Evolutionary conservation across 2,888 invertebrate genomes (phyloP).

Genomic region (Andrena praecox): DNA sequence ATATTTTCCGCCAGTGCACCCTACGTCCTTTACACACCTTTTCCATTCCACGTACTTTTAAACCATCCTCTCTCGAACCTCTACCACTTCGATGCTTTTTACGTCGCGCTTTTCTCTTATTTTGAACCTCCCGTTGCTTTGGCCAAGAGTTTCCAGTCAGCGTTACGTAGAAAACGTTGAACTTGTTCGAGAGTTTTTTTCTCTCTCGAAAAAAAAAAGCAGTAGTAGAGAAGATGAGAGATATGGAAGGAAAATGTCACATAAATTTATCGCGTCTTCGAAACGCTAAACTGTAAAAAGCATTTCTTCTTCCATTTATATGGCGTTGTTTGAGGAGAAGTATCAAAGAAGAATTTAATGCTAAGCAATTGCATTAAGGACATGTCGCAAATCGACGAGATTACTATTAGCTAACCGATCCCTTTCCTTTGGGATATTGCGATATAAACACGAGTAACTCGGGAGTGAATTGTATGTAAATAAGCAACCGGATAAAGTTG

Average conservation of each 20-base stretch:
- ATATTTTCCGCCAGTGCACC: slow-evolving; percentile 65
- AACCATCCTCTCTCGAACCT: slow-evolving; percentile 56
- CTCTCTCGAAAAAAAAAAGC: slow-evolving; percentile 55
- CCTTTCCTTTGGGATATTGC: slow-evolving; percentile 1
- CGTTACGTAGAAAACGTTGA: slow-evolving; percentile 74
- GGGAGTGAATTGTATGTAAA: background rate
- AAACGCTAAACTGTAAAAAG: slow-evolving; percentile 46
- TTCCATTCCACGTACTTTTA: slow-evolving; percentile 69
- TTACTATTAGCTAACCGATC: background rate
- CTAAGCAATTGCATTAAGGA: slow-evolving; percentile 3
- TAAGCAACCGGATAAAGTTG: background rate
- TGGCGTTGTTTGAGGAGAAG: background rate
- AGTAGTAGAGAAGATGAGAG: slow-evolving; percentile 45
- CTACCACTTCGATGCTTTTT: slow-evolving; percentile 79
- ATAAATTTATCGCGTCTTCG: slow-evolving; percentile 56
- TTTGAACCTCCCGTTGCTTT: slow-evolving; percentile 74
- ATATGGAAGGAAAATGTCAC: slow-evolving; percentile 65
- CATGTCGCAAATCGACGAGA: background rate
- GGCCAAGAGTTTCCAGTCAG: slow-evolving; percentile 73
- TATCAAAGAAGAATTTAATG: slow-evolving; percentile 4
- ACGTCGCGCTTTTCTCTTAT: slow-evolving; percentile 70
- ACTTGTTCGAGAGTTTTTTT: slow-evolving; percentile 63
- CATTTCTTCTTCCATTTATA: background rate
- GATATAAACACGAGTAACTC: background rate
- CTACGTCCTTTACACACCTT: slow-evolving; percentile 67